Base-by-base conservation (phyloP, 2,797 vertebrate species). In the Rhinatrema bivittatum region DNA sequence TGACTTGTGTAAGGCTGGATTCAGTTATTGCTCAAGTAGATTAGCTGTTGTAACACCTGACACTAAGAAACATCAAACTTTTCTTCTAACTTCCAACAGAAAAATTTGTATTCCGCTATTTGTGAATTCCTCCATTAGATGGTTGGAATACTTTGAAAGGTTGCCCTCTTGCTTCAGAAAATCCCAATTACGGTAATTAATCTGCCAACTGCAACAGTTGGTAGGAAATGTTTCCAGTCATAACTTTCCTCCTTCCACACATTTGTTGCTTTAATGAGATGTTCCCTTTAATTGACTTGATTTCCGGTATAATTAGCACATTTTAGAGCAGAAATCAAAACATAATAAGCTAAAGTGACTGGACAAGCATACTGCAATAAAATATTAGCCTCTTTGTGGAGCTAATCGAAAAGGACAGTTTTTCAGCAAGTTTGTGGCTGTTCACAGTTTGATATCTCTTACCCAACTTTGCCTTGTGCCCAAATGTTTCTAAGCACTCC, bases 291-390 rank as follows among this genome's bases (percentile, higher is more conserved):
- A 80, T 65, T 74, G 71, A 79, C 76, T 74, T 71, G 68, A 71
- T 78, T 81, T 78, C 70, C 54, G 73, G 65, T 70, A 75, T 81
- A 80, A 81, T 81, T 82, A 79, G 74, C 62, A 76, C 67, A 64
- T 75, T 79, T 79, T 68, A 46, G 50, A 64, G 46, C 52, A 70
- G 57, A 69, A 60, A 73, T 79, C 65, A 71, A 63, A 64, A 72
- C 66, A 46, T 43, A 64, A 56, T 56, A 67, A 54, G 63, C 58
- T 74, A 76, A 81, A 61, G 69, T 58, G 75, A 68, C 66, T 32
- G 20, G 78, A 82, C 76, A 78, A 65, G 70, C 70, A 62, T 67
- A 57, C 56, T 57, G 65, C 39, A 1, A 52, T 32, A 52, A 49
- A 65, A 77, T 63, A 82, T 74, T 62, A 68, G 61, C 21, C 52